Evolutionary conservation across 2,113 vertebrate genomes (phyloP), one percentile per base, ranked within the genome.

Genomic region (Bubo blakistoni): DNA sequence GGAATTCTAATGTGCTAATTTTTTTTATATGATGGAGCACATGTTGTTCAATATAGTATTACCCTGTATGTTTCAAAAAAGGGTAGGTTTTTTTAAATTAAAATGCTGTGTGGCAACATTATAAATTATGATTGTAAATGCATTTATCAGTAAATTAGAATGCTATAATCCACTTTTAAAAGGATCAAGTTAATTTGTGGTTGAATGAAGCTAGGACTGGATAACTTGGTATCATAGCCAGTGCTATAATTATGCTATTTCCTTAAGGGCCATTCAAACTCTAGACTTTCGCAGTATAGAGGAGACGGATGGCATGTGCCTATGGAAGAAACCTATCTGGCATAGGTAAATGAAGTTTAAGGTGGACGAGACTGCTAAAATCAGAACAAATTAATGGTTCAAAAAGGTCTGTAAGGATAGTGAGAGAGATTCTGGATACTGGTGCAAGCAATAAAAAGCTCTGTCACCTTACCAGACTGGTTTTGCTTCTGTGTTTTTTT

Each of bases 391-490:
- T 19, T 38, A 40, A 62, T 20, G 62, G 13, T 25, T 67, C 24
- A 58, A 44, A 27, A 6, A 27, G 11, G 54, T 76, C 32, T 47
- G 1, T 70, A 74, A 70, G 25, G 25, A 12, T 3, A n/a, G 27
- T 14, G 8, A 16, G 12, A 46, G 36, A 72, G 15, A 88, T 40
- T 69, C 21, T 58, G 59, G 11, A 54, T 52, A 40, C 25, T 36
- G 29, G 6, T 61, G 2, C 6, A 76, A 91, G 16, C 11, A 47
- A 30, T 42, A 40, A 51, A 71, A 72, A 52, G 8, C 9, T 14
- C 4, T 3, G 2, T 30, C 16, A 40, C 9, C 4, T 47, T n/a
- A 71, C 15, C 15, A 30, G 21, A 2, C 16, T 65, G 8, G 0
- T 34, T 27, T 59, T 59, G 5, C 19, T 80, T 51, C 42, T 67